Base-by-base conservation (phyloP, 2,797 vertebrate genomes). In the Notolabrus celidotus region DNA sequence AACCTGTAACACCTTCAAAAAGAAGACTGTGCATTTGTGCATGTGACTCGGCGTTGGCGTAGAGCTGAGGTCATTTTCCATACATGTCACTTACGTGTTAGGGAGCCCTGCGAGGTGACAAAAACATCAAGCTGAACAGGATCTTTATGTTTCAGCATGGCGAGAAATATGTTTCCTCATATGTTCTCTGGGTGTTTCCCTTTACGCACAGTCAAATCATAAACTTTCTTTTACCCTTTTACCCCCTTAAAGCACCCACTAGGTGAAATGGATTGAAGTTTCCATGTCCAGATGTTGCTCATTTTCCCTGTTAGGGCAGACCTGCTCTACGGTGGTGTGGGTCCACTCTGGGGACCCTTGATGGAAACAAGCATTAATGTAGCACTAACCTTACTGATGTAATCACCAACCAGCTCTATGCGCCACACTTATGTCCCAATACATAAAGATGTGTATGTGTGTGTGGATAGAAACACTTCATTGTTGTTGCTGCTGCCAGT, bases 241-340 rank as follows among this genome's bases (percentile, higher is more conserved):
- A 66, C 55, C 74, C 57, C 38, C 50, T 67, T 49, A 64, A 71
- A 67, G 52, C 47, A 57, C 41, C 68, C 52, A n/a, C 19, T 66
- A 60, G 56, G 63, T 73, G 34, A 80, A 83, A 58, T 43, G 58
- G 67, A 77, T 85, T 49, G 22, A 74, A 57, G 62, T 88, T 89
- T 90, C 86, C 83, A 69, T 29, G 2, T 79, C 67, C 85, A 92
- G 71, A 87, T 87, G 89, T 86, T 89, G 71, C 77, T 89, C 1
- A 81, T 87, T 85, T 85, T 83, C 79, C 58, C 43, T 3, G 16
- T 33, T 49, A 66, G 74, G 71, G 64, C 58, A 68, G 65, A 43
- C 23, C 39, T 45, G 69, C 57, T 52, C 16, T 9, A 3, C 54
- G 60, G 61, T 67, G 16, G 47, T 16, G 67, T 79, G 51, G 61